Evolutionary conservation across 2,888 invertebrate species (phyloP).

Genomic region (Caradrina kadenii): DNA sequence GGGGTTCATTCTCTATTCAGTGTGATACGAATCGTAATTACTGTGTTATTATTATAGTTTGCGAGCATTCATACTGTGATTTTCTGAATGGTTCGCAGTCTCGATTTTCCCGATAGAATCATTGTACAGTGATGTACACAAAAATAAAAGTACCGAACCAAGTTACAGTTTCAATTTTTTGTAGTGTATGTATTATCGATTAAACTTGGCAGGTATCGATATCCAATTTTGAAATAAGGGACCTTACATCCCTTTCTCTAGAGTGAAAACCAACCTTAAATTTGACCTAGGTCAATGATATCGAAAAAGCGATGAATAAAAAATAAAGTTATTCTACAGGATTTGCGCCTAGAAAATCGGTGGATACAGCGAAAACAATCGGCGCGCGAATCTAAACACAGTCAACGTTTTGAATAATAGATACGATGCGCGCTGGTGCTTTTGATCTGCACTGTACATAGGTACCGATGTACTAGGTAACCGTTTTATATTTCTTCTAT

Average conservation of each 20-base stretch:
- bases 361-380: slow-evolving; percentile 54
- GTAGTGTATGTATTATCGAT: neutral
- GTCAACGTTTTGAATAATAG: slow-evolving; percentile 63
- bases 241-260: too few species aligned
- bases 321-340: slow-evolving; percentile 39
- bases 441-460: slow-evolving; percentile 41
- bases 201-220: neutral
- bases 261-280: neutral
- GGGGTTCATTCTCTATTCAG: slow-evolving; percentile 20
- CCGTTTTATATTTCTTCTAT: slow-evolving; percentile 11
- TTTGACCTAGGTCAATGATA: slow-evolving; percentile 14
- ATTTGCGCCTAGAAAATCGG: slow-evolving; percentile 41
- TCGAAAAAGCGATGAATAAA: slow-evolving; percentile 25
- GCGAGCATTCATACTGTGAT: neutral
- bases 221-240: neutral
- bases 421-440: slow-evolving; percentile 41
- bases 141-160: too few species aligned
- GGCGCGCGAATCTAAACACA: slow-evolving; percentile 53
- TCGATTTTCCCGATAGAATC: too few species aligned
- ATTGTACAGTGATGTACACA: too few species aligned
- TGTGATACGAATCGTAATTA: slow-evolving; percentile 15
- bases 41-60: slow-evolving; percentile 1
- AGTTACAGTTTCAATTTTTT: too few species aligned
- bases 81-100: neutral
- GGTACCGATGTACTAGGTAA: slow-evolving; percentile 2